phyloP scores from a whole-genome alignment of 1,140 invertebrate genomes.

The Zaprionus davidi region DNA sequence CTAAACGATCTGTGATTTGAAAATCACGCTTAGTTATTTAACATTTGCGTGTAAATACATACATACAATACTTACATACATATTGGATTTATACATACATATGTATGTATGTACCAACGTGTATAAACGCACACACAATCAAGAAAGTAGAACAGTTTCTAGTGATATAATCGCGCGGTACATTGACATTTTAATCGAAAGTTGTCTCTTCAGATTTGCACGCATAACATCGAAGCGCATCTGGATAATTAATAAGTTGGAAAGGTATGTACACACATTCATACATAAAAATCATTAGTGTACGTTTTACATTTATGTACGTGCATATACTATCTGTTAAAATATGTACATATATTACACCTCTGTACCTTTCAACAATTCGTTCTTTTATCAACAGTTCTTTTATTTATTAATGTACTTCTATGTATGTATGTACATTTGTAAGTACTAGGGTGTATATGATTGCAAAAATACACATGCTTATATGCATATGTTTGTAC shows the following conservation, averaged over 20 bases:
- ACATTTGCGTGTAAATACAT: conserved; percentile 15
- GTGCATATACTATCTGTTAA: background rate
- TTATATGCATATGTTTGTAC: background rate
- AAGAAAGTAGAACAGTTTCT: background rate
- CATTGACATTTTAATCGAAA: background rate
- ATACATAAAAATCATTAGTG: background rate
- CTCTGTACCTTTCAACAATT: background rate
- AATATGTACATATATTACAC: background rate
- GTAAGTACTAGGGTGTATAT: background rate
- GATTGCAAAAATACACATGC: background rate
- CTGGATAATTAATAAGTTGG: background rate
- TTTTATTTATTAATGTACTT: background rate
- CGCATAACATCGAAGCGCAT: background rate
- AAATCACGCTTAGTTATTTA: background rate
- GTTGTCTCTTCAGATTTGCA: background rate
- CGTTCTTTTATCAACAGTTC: background rate
- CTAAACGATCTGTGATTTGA: conserved; percentile 2
- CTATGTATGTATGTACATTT: conserved; percentile 1
- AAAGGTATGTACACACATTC: background rate
- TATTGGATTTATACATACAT: background rate
- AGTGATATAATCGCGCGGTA: conserved; percentile 4
- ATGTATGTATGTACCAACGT: background rate
- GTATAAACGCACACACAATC: background rate
- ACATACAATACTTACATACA: conserved; percentile 12
- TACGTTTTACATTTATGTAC: background rate